Percentiles rank a stretch among this genome's conserved stretches.
Conservation (phyloP, 2,888 invertebrate genomes). For the Ptychoptera albimana region DNA sequence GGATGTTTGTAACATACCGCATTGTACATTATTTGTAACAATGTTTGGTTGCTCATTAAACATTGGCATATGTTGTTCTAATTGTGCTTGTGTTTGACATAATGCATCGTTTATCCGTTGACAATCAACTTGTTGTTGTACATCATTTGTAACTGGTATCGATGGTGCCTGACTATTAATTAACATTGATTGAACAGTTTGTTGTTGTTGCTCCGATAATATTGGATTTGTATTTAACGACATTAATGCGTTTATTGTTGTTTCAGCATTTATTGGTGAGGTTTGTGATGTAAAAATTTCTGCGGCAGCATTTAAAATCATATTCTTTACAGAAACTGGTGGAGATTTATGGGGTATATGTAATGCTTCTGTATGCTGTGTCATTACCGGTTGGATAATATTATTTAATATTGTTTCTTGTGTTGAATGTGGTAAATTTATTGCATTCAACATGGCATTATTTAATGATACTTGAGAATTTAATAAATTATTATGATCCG, state of each 20-base stretch:
- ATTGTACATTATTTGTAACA: constrained; percentile 5
- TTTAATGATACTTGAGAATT: constrained; percentile 23
- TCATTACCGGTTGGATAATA: constrained; percentile 1
- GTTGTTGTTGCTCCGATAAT: background rate
- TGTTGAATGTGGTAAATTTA: constrained; percentile 22
- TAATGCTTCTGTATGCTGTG: constrained; percentile 8
- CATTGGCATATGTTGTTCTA: constrained; percentile 10
- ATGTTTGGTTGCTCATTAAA: constrained; percentile 5
- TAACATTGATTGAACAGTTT: constrained; percentile 13
- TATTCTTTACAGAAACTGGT: constrained; percentile 52
- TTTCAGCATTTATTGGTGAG: constrained; percentile 36
- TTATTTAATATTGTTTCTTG: constrained; percentile 17
- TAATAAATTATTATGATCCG: constrained; percentile 7
- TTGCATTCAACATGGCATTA: constrained; percentile 24
- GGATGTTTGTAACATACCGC: background rate
- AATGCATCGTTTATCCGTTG: background rate
- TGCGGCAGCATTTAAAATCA: constrained; percentile 57
- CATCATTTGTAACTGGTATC: background rate
- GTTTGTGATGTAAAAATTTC: constrained; percentile 50
- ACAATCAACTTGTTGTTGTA: background rate
- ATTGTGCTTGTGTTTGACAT: background rate
- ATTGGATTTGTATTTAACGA: constrained; percentile 12
- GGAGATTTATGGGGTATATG: constrained; percentile 14
- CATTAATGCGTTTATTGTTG: constrained; percentile 15
- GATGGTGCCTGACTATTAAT: constrained; percentile 8